Conservation (phyloP, 2,888 invertebrate species). For the Lasioglossum zephyrum region DNA sequence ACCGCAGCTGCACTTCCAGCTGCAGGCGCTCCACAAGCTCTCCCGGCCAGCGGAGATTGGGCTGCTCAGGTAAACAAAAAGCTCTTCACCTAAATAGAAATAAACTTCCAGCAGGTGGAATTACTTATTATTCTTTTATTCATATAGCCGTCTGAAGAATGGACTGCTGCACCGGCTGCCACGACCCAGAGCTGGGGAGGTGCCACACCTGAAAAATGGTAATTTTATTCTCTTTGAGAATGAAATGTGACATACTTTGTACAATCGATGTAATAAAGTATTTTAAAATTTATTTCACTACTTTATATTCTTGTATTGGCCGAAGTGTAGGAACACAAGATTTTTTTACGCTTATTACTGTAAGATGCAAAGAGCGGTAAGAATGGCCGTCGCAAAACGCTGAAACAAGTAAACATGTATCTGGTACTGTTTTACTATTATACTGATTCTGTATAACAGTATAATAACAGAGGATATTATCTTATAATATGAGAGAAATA, state of each 20-base stretch:
- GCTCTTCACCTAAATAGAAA: background rate
- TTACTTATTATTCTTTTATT: background rate
- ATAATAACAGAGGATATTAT: too few relatives aligned
- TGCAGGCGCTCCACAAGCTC: constrained; percentile 74
- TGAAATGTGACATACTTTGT: constrained; percentile 68
- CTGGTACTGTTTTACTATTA: too few relatives aligned
- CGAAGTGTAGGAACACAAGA: background rate
- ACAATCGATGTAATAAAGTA: constrained; percentile 72
- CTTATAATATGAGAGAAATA: too few relatives aligned
- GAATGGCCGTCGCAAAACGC: too few relatives aligned
- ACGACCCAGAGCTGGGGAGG: constrained; percentile 87
- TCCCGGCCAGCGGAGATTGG: constrained; percentile 81
- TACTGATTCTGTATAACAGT: too few relatives aligned
- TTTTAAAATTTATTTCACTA: constrained; percentile 22
- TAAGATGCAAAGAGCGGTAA: background rate
- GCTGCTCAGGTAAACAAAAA: constrained; percentile 79
- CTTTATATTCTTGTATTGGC: background rate
- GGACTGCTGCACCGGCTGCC: constrained; percentile 84
- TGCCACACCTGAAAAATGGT: constrained; percentile 85
- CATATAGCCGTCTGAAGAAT: constrained; percentile 82
- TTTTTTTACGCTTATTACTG: too few relatives aligned
- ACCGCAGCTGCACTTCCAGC: constrained; percentile 72
- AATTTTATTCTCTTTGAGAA: constrained; percentile 66
- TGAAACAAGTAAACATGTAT: too few relatives aligned
- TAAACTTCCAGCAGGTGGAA: background rate